Conservation (phyloP, 2,113 vertebrate genomes). For the Salminus brasiliensis region DNA sequence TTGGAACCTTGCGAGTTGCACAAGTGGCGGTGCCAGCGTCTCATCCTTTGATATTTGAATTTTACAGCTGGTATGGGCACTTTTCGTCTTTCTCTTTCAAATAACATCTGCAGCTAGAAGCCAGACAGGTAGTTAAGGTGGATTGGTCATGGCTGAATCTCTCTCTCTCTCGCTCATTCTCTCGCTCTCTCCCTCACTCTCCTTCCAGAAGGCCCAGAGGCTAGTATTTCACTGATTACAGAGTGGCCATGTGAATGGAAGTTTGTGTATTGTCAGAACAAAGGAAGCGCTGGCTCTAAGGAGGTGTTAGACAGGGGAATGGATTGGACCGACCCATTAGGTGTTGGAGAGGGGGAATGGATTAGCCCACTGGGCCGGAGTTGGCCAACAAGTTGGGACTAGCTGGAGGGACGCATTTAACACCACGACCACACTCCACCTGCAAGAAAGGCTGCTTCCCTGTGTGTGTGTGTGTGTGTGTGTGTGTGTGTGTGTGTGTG, state of each 20-base stretch:
- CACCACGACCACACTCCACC: conserved; percentile 40
- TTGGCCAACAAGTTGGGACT: conserved; percentile 78
- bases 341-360: conserved; percentile 46
- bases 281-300: conserved; percentile 79
- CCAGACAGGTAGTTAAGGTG: conserved; percentile 76
- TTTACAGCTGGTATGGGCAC: conserved; percentile 75
- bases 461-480: conserved; percentile 23
- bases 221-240: conserved; percentile 87
- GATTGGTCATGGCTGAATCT: conserved; percentile 65
- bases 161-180: conserved; percentile 63
- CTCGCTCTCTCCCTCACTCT: conserved; percentile 11
- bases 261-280: conserved; percentile 87
- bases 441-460: conserved; percentile 22
- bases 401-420: conserved; percentile 56
- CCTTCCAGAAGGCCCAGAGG: conserved; percentile 72
- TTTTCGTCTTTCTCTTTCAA: conserved; percentile 58
- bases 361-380: conserved; percentile 76
- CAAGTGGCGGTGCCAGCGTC: conserved; percentile 70
- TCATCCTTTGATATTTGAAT: conserved; percentile 66
- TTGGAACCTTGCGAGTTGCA: conserved; percentile 14
- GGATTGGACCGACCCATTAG: conserved; percentile 81
- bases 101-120: conserved; percentile 80
- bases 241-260: conserved; percentile 81
- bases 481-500: conserved; percentile 14
- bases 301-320: conserved; percentile 84